Evolutionary conservation across 2,113 vertebrate genomes (phyloP).

Genomic region (Sprattus sprattus): DNA sequence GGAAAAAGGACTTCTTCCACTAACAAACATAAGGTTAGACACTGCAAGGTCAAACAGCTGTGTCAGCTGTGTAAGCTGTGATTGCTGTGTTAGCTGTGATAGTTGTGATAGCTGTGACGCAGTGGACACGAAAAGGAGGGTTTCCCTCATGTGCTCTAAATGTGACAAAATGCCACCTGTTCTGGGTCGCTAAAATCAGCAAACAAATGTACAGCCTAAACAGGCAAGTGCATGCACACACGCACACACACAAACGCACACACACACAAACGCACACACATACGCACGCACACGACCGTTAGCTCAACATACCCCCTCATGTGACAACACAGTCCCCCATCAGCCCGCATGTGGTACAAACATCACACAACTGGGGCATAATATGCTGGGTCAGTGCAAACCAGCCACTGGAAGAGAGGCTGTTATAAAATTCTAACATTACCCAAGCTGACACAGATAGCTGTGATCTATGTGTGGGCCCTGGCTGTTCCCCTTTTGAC

Average conservation of each 20-base stretch:
- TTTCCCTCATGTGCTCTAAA: background rate
- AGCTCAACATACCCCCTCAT: background rate
- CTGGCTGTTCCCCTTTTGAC: too few species aligned
- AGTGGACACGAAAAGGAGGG: background rate
- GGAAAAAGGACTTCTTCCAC: background rate
- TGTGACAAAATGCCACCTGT: background rate
- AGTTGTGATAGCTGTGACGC: too few species aligned
- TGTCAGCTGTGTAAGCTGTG: background rate
- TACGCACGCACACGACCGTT: background rate
- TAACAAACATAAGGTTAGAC: background rate
- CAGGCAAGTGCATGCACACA: background rate
- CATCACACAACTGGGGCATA: background rate
- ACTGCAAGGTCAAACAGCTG: background rate
- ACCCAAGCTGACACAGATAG: too few species aligned
- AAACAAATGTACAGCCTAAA: too few species aligned
- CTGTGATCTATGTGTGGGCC: too few species aligned
- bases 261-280: background rate
- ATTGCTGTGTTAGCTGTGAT: too few species aligned
- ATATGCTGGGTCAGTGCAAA: background rate
- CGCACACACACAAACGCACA: slow-evolving; percentile 8
- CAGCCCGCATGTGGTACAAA: background rate
- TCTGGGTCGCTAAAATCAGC: background rate
- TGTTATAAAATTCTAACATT: too few species aligned
- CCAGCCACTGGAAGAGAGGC: background rate
- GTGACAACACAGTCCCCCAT: background rate